Conservation (phyloP, 1,140 invertebrate species). For the Pseudomyrmex gracilis region DNA sequence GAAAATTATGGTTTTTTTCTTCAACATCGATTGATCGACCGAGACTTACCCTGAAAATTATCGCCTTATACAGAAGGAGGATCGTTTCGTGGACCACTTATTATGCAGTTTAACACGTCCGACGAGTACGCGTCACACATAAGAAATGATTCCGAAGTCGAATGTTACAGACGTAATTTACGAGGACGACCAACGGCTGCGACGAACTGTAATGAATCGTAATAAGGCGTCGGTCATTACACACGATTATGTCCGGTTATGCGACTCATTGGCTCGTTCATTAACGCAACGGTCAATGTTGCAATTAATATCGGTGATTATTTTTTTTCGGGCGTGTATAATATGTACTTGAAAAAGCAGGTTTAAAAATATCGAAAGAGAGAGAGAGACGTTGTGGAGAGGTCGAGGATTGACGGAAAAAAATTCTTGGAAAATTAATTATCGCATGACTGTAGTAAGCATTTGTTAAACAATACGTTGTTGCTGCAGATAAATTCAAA, state of each 20-base stretch:
- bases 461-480: no score
- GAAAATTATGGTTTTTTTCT: constrained; percentile 25
- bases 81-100: constrained; percentile 20
- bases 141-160: constrained; percentile 2
- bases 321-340: no score
- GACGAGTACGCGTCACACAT: constrained; percentile 25
- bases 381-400: no score
- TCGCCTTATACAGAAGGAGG: constrained; percentile 30
- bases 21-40: neutral
- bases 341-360: no score
- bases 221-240: constrained; percentile 33
- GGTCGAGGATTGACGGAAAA: no score
- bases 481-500: no score
- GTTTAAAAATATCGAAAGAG: no score
- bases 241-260: constrained; percentile 35
- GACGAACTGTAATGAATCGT: constrained; percentile 26
- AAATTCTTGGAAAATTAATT: no score
- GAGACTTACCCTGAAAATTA: neutral
- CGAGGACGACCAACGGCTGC: neutral
- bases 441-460: no score
- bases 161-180: constrained; percentile 29
- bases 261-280: constrained; percentile 1
- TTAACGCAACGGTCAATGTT: constrained; percentile 33
- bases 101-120: constrained; percentile 22
- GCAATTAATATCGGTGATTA: constrained; percentile 8